Evolutionary conservation across 2,797 vertebrate species (phyloP).

Genomic region (Parauchenoglanis ngamensis): DNA sequence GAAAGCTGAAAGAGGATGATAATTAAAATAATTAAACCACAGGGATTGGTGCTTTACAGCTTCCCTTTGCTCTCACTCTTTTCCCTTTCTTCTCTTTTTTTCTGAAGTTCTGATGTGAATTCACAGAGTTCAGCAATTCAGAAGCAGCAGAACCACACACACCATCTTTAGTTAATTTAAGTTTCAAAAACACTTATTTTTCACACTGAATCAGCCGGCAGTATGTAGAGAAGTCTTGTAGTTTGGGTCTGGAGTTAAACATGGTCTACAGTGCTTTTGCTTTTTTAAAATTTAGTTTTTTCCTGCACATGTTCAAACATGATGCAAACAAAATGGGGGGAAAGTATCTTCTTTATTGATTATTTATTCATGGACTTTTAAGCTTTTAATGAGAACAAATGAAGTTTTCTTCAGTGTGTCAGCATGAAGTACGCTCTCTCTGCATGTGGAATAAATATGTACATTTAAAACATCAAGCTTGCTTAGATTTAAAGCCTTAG

Average conservation of each 20-base stretch:
- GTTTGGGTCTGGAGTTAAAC: conserved; percentile 66
- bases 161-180: conserved; percentile 76
- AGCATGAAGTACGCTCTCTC: conserved; percentile 76
- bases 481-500: conserved; percentile 42
- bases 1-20: conserved; percentile 85
- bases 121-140: conserved; percentile 73
- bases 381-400: conserved; percentile 87
- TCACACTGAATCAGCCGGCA: conserved; percentile 66
- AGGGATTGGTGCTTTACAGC: conserved; percentile 72
- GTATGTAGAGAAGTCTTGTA: conserved; percentile 60
- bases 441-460: conserved; percentile 73
- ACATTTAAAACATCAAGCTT: conserved; percentile 71
- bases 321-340: conserved; percentile 50
- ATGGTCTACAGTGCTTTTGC: conserved; percentile 67
- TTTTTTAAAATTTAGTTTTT: conserved; percentile 66
- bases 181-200: conserved; percentile 60
- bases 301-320: conserved; percentile 68
- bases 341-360: conserved; percentile 72
- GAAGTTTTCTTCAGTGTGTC: conserved; percentile 80
- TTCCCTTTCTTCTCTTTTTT: conserved; percentile 74
- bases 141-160: conserved; percentile 68
- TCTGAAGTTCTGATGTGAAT: conserved; percentile 70
- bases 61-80: conserved; percentile 31
- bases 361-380: conserved; percentile 85
- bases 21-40: conserved; percentile 95